Percentiles rank a stretch among this genome's conserved stretches.
These are phyloP conservation scores for Cheilosia variabilis DNA, from an alignment of 2,888 invertebrate species.

Conservation along the genomic window DNA sequence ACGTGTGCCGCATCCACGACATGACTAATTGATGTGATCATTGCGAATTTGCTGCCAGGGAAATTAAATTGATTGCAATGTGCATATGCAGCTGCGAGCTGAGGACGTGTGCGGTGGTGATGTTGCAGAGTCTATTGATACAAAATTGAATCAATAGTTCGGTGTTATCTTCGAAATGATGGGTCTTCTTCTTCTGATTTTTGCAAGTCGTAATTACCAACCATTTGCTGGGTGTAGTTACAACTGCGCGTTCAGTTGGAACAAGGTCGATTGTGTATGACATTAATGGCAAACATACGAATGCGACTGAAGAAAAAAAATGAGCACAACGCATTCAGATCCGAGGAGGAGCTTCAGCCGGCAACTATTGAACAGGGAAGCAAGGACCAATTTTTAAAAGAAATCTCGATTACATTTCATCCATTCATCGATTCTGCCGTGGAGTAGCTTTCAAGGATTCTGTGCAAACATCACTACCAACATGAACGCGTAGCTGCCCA, in stretches of 20 bases:
- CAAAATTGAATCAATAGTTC: background rate
- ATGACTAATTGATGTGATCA: slow-evolving; percentile 64
- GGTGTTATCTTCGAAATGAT: background rate
- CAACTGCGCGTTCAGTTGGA: background rate
- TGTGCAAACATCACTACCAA: background rate
- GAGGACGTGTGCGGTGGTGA: background rate
- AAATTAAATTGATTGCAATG: slow-evolving; percentile 27
- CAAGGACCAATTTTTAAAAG: background rate
- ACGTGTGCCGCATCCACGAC: slow-evolving; percentile 52
- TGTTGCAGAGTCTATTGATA: background rate
- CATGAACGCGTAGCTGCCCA: slow-evolving; percentile 1
- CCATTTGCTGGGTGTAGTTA: background rate
- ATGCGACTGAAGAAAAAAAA: background rate
- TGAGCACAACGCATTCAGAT: background rate
- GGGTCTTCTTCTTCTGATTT: no score
- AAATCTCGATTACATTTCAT: slow-evolving; percentile 15
- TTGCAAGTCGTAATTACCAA: background rate
- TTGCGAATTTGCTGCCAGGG: slow-evolving; percentile 34
- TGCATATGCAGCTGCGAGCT: background rate
- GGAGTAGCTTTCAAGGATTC: background rate
- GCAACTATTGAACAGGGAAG: background rate
- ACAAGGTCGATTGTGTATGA: background rate
- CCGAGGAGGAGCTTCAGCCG: background rate
- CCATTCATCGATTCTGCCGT: slow-evolving; percentile 9
- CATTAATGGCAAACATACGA: background rate